These are phyloP conservation scores for Drosophila neocordata DNA, from an alignment of 1,140 invertebrate species.

Conservation along the genomic window DNA sequence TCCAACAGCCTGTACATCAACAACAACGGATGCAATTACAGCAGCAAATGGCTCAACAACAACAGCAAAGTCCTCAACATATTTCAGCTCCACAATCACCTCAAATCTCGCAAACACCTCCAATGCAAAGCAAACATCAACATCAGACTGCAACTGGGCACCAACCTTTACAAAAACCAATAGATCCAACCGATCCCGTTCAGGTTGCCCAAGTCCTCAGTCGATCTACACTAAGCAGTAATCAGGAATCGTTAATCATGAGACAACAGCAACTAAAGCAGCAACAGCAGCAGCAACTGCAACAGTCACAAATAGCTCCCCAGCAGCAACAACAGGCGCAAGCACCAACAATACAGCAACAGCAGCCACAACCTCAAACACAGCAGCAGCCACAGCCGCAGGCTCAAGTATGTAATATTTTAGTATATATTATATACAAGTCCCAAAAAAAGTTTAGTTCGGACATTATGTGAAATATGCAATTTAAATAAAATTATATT, in stretches of 20 bases:
- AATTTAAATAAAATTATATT: too few species aligned
- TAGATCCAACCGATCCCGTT: constrained; percentile 79
- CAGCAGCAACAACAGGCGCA: constrained; percentile 56
- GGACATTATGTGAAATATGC: too few species aligned
- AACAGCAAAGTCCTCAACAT: constrained; percentile 73
- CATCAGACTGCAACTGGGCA: constrained; percentile 45
- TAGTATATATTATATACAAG: too few species aligned
- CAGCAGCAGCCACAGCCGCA: constrained; percentile 31
- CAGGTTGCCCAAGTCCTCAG: constrained; percentile 79
- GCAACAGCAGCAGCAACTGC: constrained; percentile 67
- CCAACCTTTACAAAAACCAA: constrained; percentile 49
- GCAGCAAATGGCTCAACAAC: constrained; percentile 66
- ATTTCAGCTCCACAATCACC: constrained; percentile 71
- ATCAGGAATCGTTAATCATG: constrained; percentile 79
- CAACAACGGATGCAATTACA: constrained; percentile 66
- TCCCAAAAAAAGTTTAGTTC: too few species aligned
- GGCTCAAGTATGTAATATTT: background rate
- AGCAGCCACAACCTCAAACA: constrained; percentile 47
- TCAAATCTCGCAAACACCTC: constrained; percentile 67
- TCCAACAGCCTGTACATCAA: constrained; percentile 63
- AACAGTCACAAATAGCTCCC: constrained; percentile 42
- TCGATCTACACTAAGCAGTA: constrained; percentile 70
- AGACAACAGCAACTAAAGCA: constrained; percentile 76
- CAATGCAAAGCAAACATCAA: constrained; percentile 60
- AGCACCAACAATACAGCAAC: constrained; percentile 36